phyloP scores from a whole-genome alignment of 2,888 invertebrate species.

The Myopa tessellatipennis region DNA sequence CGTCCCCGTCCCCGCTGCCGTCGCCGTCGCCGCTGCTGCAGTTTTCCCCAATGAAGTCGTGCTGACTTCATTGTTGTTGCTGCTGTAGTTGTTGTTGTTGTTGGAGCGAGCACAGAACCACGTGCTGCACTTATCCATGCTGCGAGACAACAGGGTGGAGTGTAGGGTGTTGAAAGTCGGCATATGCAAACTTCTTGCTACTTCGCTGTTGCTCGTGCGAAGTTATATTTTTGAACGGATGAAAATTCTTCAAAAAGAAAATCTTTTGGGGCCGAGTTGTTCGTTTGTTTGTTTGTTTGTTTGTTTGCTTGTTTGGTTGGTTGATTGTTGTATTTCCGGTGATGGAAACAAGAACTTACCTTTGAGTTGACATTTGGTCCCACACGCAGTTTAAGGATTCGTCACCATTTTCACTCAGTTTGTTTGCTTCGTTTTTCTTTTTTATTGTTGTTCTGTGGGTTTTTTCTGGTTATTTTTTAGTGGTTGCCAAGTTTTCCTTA shows the following conservation, averaged over 20 bases:
- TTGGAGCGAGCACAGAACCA: conserved; percentile 68
- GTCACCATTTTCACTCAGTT: too few species aligned
- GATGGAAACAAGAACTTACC: too few species aligned
- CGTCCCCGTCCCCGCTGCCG: conserved; percentile 41
- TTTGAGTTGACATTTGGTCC: too few species aligned
- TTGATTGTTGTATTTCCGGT: too few species aligned
- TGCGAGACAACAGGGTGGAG: conserved; percentile 28
- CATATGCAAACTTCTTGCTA: conserved; percentile 4
- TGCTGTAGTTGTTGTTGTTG: conserved; percentile 57
- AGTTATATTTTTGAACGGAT: background rate
- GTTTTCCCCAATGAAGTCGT: conserved; percentile 47
- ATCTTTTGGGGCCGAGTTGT: background rate
- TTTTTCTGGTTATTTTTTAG: too few species aligned
- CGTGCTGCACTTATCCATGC: conserved; percentile 66
- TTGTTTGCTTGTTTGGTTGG: too few species aligned
- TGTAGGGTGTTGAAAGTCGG: conserved; percentile 27
- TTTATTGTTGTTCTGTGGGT: too few species aligned
- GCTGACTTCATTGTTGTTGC: conserved; percentile 51
- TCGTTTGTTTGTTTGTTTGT: background rate
- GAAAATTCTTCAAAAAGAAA: background rate
- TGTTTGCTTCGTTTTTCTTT: too few species aligned
- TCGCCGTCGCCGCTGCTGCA: conserved; percentile 41
- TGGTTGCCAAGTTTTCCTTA: too few species aligned
- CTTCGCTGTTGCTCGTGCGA: background rate
- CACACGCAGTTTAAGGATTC: too few species aligned